Evolutionary conservation across 2,113 vertebrate genomes (phyloP).

Genomic region (Meles meles): DNA sequence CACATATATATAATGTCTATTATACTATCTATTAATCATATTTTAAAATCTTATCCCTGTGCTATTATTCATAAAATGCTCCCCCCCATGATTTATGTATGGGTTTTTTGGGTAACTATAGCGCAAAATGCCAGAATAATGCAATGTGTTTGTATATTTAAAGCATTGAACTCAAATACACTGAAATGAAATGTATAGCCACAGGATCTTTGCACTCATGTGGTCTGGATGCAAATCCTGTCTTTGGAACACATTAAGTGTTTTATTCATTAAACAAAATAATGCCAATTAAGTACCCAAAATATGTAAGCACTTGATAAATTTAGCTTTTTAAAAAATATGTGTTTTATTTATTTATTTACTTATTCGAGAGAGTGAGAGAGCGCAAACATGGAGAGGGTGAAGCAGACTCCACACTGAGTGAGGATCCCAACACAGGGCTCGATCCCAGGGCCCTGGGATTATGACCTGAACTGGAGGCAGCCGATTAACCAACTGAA

Average conservation of each 20-base stretch:
- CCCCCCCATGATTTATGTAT: background rate
- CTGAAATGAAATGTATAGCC: background rate
- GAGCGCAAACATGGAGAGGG: too few relatives aligned
- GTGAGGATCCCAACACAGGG: background rate
- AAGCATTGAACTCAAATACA: background rate
- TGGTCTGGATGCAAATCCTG: background rate
- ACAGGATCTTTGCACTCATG: background rate
- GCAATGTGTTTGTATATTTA: background rate
- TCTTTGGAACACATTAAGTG: background rate
- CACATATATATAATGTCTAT: background rate
- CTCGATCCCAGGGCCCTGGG: background rate
- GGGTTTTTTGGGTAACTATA: background rate
- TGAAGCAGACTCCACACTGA: background rate
- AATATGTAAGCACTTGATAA: background rate
- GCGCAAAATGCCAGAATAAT: background rate
- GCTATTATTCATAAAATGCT: background rate
- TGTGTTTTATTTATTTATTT: background rate
- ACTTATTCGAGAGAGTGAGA: background rate
- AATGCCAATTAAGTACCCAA: background rate
- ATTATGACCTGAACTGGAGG: background rate
- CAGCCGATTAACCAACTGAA: background rate
- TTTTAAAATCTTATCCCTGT: background rate
- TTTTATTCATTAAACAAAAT: conserved; percentile 16
- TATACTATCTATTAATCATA: background rate
- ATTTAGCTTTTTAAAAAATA: background rate